A percentile compares a stretch with the other conserved stretches of the same genome.
Evolutionary conservation across 2,113 vertebrate species (phyloP).

Genomic region (Phaethon lepturus): DNA sequence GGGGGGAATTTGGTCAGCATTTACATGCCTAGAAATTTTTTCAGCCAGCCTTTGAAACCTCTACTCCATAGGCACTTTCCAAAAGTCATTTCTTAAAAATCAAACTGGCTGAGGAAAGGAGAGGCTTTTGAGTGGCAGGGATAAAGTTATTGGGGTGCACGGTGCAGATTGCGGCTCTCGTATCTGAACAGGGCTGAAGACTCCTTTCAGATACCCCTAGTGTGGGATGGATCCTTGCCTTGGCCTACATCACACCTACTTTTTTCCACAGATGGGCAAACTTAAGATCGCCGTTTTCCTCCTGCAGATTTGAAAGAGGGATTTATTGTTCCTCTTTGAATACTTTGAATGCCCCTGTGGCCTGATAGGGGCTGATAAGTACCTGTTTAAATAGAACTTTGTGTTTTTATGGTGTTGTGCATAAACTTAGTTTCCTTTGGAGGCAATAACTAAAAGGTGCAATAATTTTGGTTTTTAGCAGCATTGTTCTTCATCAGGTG

Average conservation of each 20-base stretch:
- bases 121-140: neutral
- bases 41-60: neutral
- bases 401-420: neutral
- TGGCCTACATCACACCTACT: neutral
- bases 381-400: neutral
- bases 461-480: neutral
- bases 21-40: neutral
- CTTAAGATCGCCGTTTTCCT: rapidly evolving
- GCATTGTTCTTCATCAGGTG: neutral
- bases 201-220: neutral
- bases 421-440: neutral
- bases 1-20: neutral
- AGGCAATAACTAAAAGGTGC: neutral
- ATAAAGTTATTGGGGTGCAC: neutral
- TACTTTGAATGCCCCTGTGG: neutral
- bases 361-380: neutral
- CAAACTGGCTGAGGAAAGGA: neutral
- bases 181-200: neutral
- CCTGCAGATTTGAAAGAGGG: neutral
- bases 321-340: neutral
- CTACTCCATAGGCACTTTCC: neutral
- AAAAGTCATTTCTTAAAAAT: neutral
- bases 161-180: neutral
- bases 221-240: rapidly evolving
- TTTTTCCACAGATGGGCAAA: neutral